Conservation (phyloP, 2,888 invertebrate genomes). For the Andrena hattorfiana region DNA sequence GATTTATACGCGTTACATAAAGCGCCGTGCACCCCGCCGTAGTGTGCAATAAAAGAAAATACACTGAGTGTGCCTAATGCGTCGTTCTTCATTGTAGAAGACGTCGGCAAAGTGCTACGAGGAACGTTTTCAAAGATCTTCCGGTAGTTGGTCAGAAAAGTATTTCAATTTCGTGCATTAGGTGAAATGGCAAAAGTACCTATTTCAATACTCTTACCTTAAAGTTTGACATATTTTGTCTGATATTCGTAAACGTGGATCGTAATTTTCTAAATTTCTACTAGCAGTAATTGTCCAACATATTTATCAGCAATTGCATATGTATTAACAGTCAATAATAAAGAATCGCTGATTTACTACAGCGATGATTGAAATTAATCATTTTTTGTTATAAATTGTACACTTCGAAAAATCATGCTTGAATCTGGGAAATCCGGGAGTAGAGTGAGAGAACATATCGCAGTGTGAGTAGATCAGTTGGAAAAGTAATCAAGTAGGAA, state of each 20-base stretch:
- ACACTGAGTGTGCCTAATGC: conserved; percentile 41
- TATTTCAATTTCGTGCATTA: neutral
- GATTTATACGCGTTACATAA: conserved; percentile 67
- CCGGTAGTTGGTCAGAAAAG: conserved; percentile 12
- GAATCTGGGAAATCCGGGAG: too few relatives aligned
- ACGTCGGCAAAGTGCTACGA: conserved; percentile 18
- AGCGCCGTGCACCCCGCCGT: conserved; percentile 29
- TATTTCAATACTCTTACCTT: neutral
- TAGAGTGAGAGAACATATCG: too few relatives aligned
- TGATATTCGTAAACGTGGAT: neutral
- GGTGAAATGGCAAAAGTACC: neutral
- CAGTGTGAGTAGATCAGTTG: too few relatives aligned
- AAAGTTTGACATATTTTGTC: neutral
- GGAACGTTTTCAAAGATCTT: conserved; percentile 25
- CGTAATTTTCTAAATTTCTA: neutral
- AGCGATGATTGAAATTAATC: too few relatives aligned
- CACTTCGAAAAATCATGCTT: too few relatives aligned
- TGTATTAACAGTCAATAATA: neutral
- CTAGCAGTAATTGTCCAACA: neutral
- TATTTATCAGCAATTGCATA: neutral
- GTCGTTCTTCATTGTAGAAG: neutral
- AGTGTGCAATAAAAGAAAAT: conserved; percentile 50
- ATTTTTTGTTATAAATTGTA: too few relatives aligned
- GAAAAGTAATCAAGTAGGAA: too few relatives aligned
- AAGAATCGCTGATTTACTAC: too few relatives aligned